Base-by-base conservation (phyloP, 2,888 invertebrate species). In the Pollenia amentaria region DNA sequence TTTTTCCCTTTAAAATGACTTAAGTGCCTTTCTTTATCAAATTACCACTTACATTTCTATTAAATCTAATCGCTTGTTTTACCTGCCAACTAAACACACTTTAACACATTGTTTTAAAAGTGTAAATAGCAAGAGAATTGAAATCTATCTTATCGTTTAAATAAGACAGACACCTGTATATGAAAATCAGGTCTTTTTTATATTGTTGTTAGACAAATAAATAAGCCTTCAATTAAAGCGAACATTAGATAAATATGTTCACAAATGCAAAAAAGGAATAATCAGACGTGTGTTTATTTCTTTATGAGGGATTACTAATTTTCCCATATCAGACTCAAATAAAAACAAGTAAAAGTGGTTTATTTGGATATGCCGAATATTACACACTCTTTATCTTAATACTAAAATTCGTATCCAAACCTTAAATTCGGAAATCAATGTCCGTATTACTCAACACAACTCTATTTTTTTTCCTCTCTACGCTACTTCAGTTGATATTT, bases 131-230 rank as follows among this genome's bases (percentile, higher is more conserved):
- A 16, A 16, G 10, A 16, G 9, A 53, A 11, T 29, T 4, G 10
- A 29, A 29, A 29, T 65, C 8, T 16, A 48, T 73, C 60, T 73
- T 60, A 60, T 73, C 73, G 46, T 48, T 38, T 48, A 14, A 44
- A 14, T 46, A 46, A 21, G 9, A 29, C 10, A 14, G 10, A 67
- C 9, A 67, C 10, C 6, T 29, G 4, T 29, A 29, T 29, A 6
- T 6, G 29, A 29, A 29, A 29, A 29, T 29, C 29, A 6, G 29
- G 29, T 29, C n/a, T n/a, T n/a, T n/a, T 48, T 67, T n/a, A 9
- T 51, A 10, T 14, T 12, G 12, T 29, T 21, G 48, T 9, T n/a
- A 48, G 51, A 38, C n/a, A 16, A 51, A 1, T 29, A 29, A 29
- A 29, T 3, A 29, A 29, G 3, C 29, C 29, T 29, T 29, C 29